Percentiles rank a stretch among this genome's conserved stretches.
phyloP scores from a whole-genome alignment of 2,888 invertebrate genomes.

The Octonoba sinensis region DNA sequence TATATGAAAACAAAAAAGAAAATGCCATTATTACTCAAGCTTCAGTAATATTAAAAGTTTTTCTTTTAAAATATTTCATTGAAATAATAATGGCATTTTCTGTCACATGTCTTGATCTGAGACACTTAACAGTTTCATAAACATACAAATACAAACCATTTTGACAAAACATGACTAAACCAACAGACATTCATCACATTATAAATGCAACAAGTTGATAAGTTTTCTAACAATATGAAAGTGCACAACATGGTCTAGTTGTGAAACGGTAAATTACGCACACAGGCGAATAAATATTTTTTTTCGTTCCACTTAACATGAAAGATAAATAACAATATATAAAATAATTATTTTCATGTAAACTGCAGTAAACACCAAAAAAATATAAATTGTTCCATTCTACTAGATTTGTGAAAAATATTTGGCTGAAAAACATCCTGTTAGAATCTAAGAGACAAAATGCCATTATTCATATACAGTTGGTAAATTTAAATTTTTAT shows the following conservation, averaged over 20 bases:
- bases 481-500: no score
- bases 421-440: not conserved
- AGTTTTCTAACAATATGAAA: conserved; percentile 44
- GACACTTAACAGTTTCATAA: conserved; percentile 24
- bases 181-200: conserved; percentile 54
- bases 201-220: conserved; percentile 51
- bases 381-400: conserved; percentile 41
- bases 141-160: conserved; percentile 25
- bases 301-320: conserved; percentile 19
- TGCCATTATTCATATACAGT: no score
- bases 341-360: conserved; percentile 47
- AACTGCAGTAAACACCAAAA: conserved; percentile 41
- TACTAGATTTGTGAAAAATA: conserved; percentile 31
- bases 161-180: conserved; percentile 49
- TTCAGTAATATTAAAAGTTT: conserved; percentile 1
- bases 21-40: conserved; percentile 1
- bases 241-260: conserved; percentile 33
- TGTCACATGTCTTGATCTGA: conserved; percentile 15
- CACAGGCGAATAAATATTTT: conserved; percentile 14
- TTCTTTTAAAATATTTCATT: not conserved
- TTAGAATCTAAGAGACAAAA: not conserved
- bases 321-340: conserved; percentile 51
- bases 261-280: conserved; percentile 33
- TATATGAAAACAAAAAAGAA: conserved; percentile 7
- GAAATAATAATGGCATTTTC: conserved; percentile 13